Percentiles rank a stretch among this genome's conserved stretches.
These are phyloP conservation scores for Torymus aiolomorphi DNA, from an alignment of 2,888 invertebrate species.

Conservation along the genomic window DNA sequence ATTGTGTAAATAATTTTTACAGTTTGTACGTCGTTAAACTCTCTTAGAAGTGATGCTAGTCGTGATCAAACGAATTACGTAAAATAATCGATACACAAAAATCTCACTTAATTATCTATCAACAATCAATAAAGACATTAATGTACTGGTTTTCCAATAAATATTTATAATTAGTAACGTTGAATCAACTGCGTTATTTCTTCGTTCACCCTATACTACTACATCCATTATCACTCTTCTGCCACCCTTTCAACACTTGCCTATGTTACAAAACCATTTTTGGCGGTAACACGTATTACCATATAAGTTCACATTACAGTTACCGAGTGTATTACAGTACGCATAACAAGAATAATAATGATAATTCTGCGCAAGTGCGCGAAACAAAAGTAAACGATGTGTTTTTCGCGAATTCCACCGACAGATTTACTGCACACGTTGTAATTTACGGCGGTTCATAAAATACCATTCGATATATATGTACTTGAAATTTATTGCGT, in stretches of 20 bases:
- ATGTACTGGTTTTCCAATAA: conserved; percentile 52
- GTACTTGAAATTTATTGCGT: too few species aligned
- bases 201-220: neutral
- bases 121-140: conserved; percentile 38
- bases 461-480: too few species aligned
- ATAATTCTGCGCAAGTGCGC: too few species aligned
- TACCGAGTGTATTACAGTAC: too few species aligned
- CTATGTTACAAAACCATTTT: too few species aligned
- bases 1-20: conserved; percentile 57
- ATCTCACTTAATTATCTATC: conserved; percentile 44
- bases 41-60: conserved; percentile 49
- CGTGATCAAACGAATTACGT: conserved; percentile 43
- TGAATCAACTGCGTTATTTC: neutral
- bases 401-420: too few species aligned
- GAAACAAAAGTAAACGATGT: too few species aligned
- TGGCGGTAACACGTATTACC: too few species aligned
- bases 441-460: too few species aligned
- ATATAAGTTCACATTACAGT: too few species aligned
- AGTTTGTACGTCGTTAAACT: conserved; percentile 49
- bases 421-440: too few species aligned
- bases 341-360: too few species aligned
- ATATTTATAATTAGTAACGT: conserved; percentile 51
- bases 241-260: neutral
- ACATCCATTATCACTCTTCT: neutral
- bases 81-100: conserved; percentile 40